A percentile compares a stretch with the other conserved stretches of the same genome.
phyloP scores from a whole-genome alignment of 1,140 invertebrate species.

The Drosophila lini region DNA sequence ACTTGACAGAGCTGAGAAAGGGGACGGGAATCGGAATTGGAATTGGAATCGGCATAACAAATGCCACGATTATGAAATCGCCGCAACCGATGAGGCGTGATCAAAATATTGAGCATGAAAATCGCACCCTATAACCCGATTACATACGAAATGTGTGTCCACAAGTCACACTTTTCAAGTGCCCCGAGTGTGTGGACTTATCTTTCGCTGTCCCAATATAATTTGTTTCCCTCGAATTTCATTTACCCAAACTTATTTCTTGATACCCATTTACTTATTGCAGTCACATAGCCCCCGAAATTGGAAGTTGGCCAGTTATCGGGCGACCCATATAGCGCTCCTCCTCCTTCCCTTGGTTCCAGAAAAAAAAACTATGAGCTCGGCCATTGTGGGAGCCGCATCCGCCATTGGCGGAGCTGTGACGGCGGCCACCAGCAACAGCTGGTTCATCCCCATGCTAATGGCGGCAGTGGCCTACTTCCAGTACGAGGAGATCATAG shows the following conservation, averaged over 20 bases:
- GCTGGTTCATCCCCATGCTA: slow-evolving; percentile 91
- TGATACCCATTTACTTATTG: slow-evolving; percentile 40
- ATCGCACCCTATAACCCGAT: slow-evolving; percentile 57
- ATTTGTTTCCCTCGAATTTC: background rate
- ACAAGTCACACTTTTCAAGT: slow-evolving; percentile 47
- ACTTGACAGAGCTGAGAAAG: background rate
- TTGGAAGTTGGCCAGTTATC: slow-evolving; percentile 17
- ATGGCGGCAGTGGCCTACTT: slow-evolving; percentile 93
- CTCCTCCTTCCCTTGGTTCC: slow-evolving; percentile 1
- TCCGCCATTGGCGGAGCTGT: slow-evolving; percentile 86
- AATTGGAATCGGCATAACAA: slow-evolving; percentile 51
- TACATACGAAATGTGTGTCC: slow-evolving; percentile 24
- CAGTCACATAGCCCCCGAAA: slow-evolving; percentile 44
- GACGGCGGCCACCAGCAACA: slow-evolving; percentile 85
- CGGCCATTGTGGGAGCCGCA: slow-evolving; percentile 86
- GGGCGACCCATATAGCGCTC: slow-evolving; percentile 13
- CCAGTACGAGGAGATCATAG: slow-evolving; percentile 90
- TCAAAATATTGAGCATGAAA: slow-evolving; percentile 63
- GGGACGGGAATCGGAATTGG: slow-evolving; percentile 9
- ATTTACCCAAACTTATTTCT: slow-evolving; percentile 20
- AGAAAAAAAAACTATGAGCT: slow-evolving; percentile 56
- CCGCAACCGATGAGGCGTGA: slow-evolving; percentile 40
- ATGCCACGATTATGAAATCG: slow-evolving; percentile 61
- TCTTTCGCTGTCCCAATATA: background rate
- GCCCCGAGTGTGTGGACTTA: slow-evolving; percentile 1